A percentile compares a stretch with the other conserved stretches of the same genome.
phyloP scores from a whole-genome alignment of 2,797 vertebrate species.

The Gymnocypris eckloni region DNA sequence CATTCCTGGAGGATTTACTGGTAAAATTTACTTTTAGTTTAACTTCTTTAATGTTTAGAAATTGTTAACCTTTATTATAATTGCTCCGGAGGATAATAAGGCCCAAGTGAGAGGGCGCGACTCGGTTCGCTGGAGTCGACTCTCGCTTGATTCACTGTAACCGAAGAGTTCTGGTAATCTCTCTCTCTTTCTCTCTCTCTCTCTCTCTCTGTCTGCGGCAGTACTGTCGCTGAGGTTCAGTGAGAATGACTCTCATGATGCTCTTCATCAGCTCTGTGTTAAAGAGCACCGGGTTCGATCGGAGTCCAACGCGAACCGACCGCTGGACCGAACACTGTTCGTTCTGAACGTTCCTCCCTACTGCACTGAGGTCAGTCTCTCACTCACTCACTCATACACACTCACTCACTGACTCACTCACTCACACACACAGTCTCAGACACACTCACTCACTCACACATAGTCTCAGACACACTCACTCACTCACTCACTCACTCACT shows the following conservation, averaged over 20 bases:
- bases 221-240: slow-evolving; percentile 83
- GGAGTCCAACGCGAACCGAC: slow-evolving; percentile 75
- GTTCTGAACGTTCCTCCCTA: slow-evolving; percentile 92
- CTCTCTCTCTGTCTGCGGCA: slow-evolving; percentile 58
- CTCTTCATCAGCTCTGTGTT: slow-evolving; percentile 81
- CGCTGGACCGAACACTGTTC: slow-evolving; percentile 86
- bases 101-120: neutral
- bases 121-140: neutral
- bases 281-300: slow-evolving; percentile 87
- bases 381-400: too few relatives aligned
- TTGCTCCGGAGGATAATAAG: neutral
- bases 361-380: slow-evolving; percentile 77
- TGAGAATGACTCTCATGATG: slow-evolving; percentile 68
- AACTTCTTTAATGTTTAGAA: neutral
- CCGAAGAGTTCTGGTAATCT: neutral
- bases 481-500: neutral
- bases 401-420: too few relatives aligned
- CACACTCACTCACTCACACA: too few relatives aligned
- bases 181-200: neutral
- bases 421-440: neutral
- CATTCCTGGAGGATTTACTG: slow-evolving; percentile 79
- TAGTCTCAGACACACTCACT: too few relatives aligned
- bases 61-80: neutral
- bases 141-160: neutral
- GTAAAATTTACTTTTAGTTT: slow-evolving; percentile 65